A percentile compares a stretch with the other conserved stretches of the same genome.
Conservation (phyloP, 92 coral and sea anemone species). For the Zoanthus sansibaricus region DNA sequence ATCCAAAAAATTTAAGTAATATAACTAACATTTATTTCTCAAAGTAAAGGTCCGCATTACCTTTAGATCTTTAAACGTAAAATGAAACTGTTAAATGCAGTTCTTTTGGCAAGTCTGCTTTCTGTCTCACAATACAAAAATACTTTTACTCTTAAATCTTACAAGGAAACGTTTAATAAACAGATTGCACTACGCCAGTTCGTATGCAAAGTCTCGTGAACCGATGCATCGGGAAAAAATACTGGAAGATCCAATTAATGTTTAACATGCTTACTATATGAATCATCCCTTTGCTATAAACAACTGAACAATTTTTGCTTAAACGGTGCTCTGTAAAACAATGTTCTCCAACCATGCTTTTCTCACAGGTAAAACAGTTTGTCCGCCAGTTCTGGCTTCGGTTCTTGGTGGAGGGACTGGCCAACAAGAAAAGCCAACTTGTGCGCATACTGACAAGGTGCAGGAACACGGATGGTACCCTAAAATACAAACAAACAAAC, state of each 20-base stretch:
- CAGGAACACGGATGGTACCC: slow-evolving; percentile 99
- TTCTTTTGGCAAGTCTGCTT: background rate
- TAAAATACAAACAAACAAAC: slow-evolving; percentile 27
- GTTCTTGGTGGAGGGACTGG: slow-evolving; percentile 83
- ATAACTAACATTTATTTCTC: background rate
- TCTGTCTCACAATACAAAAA: background rate
- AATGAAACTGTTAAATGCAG: background rate
- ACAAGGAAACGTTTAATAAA: no score
- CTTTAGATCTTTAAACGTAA: background rate
- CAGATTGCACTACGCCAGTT: background rate
- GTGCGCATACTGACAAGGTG: slow-evolving; percentile 99
- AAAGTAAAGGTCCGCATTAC: background rate
- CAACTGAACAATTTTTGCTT: background rate
- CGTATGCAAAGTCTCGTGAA: no score
- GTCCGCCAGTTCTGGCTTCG: slow-evolving; percentile 78
- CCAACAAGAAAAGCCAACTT: slow-evolving; percentile 98
- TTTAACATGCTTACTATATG: no score
- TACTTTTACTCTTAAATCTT: background rate
- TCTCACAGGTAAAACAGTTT: slow-evolving; percentile 86
- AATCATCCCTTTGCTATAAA: no score
- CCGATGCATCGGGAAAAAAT: background rate
- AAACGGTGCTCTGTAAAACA: background rate
- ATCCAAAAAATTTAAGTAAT: background rate
- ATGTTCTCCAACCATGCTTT: background rate
- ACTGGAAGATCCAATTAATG: no score